Conservation (phyloP, 2,888 invertebrate genomes). For the Beris morrisii region DNA sequence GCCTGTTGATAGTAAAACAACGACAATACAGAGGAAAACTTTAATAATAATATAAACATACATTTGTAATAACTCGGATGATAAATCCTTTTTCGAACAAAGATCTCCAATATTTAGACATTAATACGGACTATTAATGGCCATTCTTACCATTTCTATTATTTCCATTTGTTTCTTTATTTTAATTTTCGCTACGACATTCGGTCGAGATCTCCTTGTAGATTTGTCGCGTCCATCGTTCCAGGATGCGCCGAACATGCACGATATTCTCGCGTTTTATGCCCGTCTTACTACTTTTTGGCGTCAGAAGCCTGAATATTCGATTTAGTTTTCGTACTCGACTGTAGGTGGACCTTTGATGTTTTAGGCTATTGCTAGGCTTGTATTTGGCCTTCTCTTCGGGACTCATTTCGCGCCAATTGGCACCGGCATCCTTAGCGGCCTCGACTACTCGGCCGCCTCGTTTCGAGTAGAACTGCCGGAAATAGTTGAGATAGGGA, state of each 20-base stretch:
- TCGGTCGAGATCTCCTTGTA: constrained; percentile 4
- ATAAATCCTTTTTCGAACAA: no score
- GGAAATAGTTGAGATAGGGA: constrained; percentile 36
- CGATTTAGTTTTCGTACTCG: constrained; percentile 27
- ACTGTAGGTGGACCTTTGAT: constrained; percentile 1
- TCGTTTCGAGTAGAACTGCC: constrained; percentile 32
- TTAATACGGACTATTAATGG: no score
- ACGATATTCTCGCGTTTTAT: not conserved
- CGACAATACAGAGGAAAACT: no score
- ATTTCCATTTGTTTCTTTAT: no score
- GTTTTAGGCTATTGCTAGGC: not conserved
- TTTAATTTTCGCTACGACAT: no score
- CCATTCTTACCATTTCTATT: no score
- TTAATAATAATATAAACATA: no score
- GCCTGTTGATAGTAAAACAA: no score
- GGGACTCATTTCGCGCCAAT: constrained; percentile 32
- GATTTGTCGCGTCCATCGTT: constrained; percentile 25
- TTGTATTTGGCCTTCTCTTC: constrained; percentile 22
- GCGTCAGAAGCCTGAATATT: constrained; percentile 18
- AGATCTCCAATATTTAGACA: no score
- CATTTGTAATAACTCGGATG: no score
- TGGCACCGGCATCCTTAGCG: constrained; percentile 34
- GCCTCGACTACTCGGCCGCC: constrained; percentile 29
- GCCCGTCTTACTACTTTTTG: not conserved
- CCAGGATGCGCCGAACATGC: constrained; percentile 14